Conservation (phyloP, 2,113 vertebrate genomes). For the Tragelaphus strepsiceros region DNA sequence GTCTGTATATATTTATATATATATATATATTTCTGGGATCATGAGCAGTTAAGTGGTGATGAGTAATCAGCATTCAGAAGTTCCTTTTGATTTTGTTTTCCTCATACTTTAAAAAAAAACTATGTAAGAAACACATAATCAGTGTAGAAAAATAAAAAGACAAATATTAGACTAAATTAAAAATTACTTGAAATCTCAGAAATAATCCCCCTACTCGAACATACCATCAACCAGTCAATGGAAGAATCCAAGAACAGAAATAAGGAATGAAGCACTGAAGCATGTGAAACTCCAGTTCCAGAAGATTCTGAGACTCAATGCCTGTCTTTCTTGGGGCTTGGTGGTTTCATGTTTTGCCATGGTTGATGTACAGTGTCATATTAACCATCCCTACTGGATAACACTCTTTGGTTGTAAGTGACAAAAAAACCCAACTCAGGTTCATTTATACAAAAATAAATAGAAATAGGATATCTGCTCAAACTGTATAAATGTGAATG, state of each 20-base stretch:
- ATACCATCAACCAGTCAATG: neutral
- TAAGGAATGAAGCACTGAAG: neutral
- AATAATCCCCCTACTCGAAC: neutral
- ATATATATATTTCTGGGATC: neutral
- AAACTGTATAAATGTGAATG: neutral
- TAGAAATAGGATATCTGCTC: neutral
- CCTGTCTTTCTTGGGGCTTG: neutral
- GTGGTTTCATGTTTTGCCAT: neutral
- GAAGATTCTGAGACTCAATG: neutral
- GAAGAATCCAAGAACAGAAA: neutral
- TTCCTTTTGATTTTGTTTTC: conserved; percentile 33
- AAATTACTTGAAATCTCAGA: neutral
- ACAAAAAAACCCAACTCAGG: neutral
- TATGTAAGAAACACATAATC: neutral
- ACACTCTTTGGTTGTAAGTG: neutral
- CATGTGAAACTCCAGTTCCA: neutral
- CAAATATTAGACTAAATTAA: neutral
- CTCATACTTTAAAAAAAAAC: neutral
- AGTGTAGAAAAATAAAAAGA: neutral
- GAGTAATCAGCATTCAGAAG: neutral
- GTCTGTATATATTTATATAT: neutral
- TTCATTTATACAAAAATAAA: neutral
- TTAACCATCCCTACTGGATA: neutral
- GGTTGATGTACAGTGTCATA: neutral
- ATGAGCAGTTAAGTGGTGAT: neutral